phyloP scores from a whole-genome alignment of 2,888 invertebrate species.

The Herminia tarsipennalis region DNA sequence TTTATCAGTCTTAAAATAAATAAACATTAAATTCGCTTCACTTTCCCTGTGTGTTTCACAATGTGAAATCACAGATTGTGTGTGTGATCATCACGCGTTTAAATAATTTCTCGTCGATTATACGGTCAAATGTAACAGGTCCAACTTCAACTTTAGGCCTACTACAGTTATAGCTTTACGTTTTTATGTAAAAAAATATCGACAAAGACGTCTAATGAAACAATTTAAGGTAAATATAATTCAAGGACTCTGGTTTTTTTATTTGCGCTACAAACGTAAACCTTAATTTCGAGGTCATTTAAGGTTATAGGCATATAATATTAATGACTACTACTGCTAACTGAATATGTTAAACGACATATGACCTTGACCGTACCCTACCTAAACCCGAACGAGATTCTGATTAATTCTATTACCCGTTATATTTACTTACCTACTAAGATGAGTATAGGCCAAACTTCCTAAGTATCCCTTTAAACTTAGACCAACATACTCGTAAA shows the following conservation, averaged over 20 bases:
- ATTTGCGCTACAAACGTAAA: conserved; percentile 2
- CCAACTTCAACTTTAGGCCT: no score
- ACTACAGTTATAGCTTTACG: neutral
- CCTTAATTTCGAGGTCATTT: conserved; percentile 3
- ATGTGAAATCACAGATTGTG: no score
- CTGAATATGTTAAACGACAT: no score
- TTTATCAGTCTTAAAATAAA: no score
- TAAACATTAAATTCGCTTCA: no score
- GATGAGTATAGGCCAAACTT: neutral
- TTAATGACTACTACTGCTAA: no score
- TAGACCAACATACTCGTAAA: conserved; percentile 20
- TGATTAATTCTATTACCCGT: neutral
- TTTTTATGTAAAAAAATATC: neutral
- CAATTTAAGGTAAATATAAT: conserved; percentile 10
- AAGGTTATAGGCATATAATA: neutral
- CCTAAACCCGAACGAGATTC: no score
- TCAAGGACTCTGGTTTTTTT: conserved; percentile 2
- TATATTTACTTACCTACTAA: neutral
- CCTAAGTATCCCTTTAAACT: conserved; percentile 9
- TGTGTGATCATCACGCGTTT: no score
- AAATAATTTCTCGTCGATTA: no score
- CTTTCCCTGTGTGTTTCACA: no score
- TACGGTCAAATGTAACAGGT: no score
- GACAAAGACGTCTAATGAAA: neutral
- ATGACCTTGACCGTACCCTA: no score